Evolutionary conservation across 2,888 invertebrate species (phyloP).

Genomic region (Anodontia alba): DNA sequence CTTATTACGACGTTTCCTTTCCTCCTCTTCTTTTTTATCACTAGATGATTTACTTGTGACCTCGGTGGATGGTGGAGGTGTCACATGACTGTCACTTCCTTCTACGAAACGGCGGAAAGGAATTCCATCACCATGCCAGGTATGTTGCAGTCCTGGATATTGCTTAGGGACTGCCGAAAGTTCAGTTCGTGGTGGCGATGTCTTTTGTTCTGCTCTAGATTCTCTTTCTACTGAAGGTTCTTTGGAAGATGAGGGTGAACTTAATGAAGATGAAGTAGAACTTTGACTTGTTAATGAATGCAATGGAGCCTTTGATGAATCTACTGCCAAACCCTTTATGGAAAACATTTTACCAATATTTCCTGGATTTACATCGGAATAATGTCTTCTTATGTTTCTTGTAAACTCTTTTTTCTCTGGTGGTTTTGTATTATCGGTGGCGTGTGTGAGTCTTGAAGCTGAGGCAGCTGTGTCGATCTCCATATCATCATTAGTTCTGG

Average conservation of each 20-base stretch:
- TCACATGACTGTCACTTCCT: conserved; percentile 74
- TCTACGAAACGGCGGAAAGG: conserved; percentile 74
- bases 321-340: conserved; percentile 63
- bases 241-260: conserved; percentile 43
- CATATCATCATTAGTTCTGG: conserved; percentile 71
- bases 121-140: conserved; percentile 47
- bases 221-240: conserved; percentile 52
- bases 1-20: conserved; percentile 73
- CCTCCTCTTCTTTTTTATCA: conserved; percentile 75
- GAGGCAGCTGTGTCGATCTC: conserved; percentile 59
- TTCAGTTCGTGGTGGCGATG: conserved; percentile 32
- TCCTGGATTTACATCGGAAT: conserved; percentile 79
- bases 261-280: conserved; percentile 36
- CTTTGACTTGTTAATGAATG: conserved; percentile 36
- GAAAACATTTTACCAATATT: conserved; percentile 76
- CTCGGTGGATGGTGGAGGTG: conserved; percentile 29
- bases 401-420: conserved; percentile 62
- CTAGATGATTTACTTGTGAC: conserved; percentile 53
- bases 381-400: conserved; percentile 71
- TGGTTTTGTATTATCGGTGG: conserved; percentile 26
- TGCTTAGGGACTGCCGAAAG: conserved; percentile 34
- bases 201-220: conserved; percentile 24
- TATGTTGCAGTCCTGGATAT: conserved; percentile 32
- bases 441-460: conserved; percentile 32
- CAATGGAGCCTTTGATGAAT: conserved; percentile 35